Evolutionary conservation across 1,140 invertebrate genomes (phyloP).

Genomic region (Trichoplusia ni): DNA sequence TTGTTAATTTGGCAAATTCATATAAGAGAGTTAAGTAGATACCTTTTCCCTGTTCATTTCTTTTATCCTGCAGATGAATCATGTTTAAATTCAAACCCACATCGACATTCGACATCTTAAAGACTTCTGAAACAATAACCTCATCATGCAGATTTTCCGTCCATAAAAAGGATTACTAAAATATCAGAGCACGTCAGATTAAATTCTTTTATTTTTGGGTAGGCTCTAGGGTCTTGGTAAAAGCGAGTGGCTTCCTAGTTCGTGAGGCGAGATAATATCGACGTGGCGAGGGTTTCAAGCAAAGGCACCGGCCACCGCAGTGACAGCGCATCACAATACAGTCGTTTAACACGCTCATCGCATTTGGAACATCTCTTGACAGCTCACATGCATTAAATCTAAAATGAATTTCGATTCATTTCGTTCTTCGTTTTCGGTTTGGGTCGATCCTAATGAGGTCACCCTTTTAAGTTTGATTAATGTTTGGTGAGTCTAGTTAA

Average conservation of each 20-base stretch:
- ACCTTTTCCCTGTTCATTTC: no score
- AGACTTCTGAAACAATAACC: no score
- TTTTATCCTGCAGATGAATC: no score
- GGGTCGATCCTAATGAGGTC: neutral
- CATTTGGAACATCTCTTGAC: slow-evolving; percentile 67
- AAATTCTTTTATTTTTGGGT: slow-evolving; percentile 45
- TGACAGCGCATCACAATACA: slow-evolving; percentile 70
- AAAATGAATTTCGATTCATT: slow-evolving; percentile 32
- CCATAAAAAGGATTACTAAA: slow-evolving; percentile 50
- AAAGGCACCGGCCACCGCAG: slow-evolving; percentile 65
- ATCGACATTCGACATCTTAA: no score
- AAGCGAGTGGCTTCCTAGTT: slow-evolving; percentile 55
- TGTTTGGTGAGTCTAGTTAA: slow-evolving; percentile 11
- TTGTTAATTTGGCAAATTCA: no score
- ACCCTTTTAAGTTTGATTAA: slow-evolving; percentile 29
- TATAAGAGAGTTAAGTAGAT: no score
- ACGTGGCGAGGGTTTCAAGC: slow-evolving; percentile 38
- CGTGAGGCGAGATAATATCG: slow-evolving; percentile 61
- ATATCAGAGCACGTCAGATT: slow-evolving; percentile 56
- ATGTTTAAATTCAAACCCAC: no score
- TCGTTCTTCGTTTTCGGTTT: slow-evolving; percentile 1
- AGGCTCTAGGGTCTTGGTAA: slow-evolving; percentile 32
- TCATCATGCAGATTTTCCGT: neutral
- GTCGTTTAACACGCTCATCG: slow-evolving; percentile 75
- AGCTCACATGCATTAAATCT: slow-evolving; percentile 51